Evolutionary conservation across 2,113 vertebrate genomes (phyloP).

Genomic region (Tyrannus savana): DNA sequence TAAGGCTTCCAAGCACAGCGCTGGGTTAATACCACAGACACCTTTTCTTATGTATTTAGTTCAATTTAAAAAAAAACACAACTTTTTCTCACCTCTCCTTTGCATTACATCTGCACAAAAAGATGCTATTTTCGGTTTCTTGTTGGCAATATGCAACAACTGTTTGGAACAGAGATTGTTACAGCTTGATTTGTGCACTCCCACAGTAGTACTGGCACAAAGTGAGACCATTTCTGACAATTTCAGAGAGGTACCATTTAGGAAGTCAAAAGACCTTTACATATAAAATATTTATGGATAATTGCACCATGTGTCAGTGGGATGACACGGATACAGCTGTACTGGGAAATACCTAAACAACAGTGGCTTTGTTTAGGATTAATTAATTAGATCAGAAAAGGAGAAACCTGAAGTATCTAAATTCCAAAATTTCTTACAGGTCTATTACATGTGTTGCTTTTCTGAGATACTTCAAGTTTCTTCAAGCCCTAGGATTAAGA

Average conservation of each 20-base stretch:
- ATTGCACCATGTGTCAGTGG: background rate
- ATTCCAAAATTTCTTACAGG: background rate
- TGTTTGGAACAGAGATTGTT: background rate
- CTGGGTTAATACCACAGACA: background rate
- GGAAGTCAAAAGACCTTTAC: background rate
- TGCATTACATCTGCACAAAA: background rate
- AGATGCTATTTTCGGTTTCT: background rate
- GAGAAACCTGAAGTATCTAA: background rate
- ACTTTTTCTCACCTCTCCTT: background rate
- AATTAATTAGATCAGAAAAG: background rate
- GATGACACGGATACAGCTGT: background rate
- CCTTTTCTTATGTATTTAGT: accelerated
- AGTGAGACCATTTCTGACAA: background rate
- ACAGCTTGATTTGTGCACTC: background rate
- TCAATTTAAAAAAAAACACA: background rate
- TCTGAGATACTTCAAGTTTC: background rate
- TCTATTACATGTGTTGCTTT: background rate
- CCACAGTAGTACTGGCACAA: background rate
- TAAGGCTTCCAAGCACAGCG: background rate
- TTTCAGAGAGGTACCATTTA: background rate
- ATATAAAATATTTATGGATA: background rate
- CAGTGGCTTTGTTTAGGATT: background rate
- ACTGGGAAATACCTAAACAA: background rate
- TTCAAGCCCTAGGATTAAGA: background rate
- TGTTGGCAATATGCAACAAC: background rate